Percentiles rank a stretch among this genome's conserved stretches.
These are phyloP conservation scores for Periphyllus acericola DNA, from an alignment of 2,888 invertebrate genomes.

Conservation along the genomic window DNA sequence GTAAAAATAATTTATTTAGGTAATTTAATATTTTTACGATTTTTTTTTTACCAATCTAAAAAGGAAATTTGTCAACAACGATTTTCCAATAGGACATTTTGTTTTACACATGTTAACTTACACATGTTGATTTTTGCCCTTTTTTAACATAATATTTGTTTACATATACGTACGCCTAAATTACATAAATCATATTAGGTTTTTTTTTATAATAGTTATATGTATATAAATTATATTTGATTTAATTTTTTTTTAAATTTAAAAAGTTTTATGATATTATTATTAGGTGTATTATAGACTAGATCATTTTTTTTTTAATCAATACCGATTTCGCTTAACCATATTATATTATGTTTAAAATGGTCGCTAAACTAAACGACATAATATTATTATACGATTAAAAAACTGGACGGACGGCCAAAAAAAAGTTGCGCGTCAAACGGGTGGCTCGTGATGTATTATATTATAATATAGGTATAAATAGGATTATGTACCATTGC, in stretches of 20 bases:
- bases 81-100: constrained; percentile 35
- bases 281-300: constrained; percentile 15
- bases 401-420: constrained; percentile 43
- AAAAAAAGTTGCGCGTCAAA: constrained; percentile 10
- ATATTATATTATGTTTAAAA: constrained; percentile 32
- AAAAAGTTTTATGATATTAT: constrained; percentile 41
- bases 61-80: constrained; percentile 18
- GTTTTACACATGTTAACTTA: constrained; percentile 22
- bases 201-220: constrained; percentile 25
- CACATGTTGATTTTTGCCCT: constrained; percentile 50
- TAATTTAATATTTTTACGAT: constrained; percentile 41
- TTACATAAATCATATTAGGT: constrained; percentile 37
- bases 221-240: constrained; percentile 42
- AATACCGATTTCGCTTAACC: constrained; percentile 29
- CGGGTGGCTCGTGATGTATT: not conserved
- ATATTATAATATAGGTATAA: not conserved
- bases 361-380: constrained; percentile 35
- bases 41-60: constrained; percentile 28
- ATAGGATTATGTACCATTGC: too few relatives aligned
- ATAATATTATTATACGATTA: not conserved
- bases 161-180: constrained; percentile 37
- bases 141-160: constrained; percentile 49
- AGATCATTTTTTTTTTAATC: not conserved
- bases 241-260: constrained; percentile 25
- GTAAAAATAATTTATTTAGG: constrained; percentile 51